Base-by-base conservation (phyloP, 2,113 vertebrate genomes). In the Tringa solitaria region DNA sequence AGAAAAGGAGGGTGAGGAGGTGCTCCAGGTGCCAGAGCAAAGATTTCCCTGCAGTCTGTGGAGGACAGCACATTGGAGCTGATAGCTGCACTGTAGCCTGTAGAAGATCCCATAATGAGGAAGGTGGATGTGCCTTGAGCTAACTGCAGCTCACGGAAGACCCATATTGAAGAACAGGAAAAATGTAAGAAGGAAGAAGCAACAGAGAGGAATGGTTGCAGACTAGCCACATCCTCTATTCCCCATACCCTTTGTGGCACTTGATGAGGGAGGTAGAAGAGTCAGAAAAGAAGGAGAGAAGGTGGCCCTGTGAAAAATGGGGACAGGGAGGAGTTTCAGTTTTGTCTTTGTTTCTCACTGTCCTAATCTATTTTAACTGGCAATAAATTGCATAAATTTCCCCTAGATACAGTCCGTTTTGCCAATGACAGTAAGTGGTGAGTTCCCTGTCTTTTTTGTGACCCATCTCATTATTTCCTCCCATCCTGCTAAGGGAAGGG, bases 201-300 rank as follows among this genome's bases (percentile, higher is more conserved):
- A 73, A 6, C 3, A 13, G 15, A 80, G 26, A 84, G 3, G 4
- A 84, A 17, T 0, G 1, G 6, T 57, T 63, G 61, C 4, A 17
- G 26, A 28, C 18, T 68, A 28, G n/a, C 2, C 26, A 21, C 4
- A 27, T 3, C 4, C 8, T 4, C 3, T 15, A 23, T 37, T 77
- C 21, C 30, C 4, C 27, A 26, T 20, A n/a, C 3, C 3, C 11
- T 41, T 48, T 68, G 12, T 39, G 26, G 7, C 2, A 0, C 20
- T 72, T n/a, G 7, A 76, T 21, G 10, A 9, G 2, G 39, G 16
- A 53, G 24, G 12, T 3, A 45, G 14, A 72, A 53, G 28, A 63
- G 22, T 22, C 0, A 0, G 16, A 16, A 82, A 60, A 7, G 1
- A 69, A 68, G 14, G 14, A 61, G 4, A n/a, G 21, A 45, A 88